These are phyloP conservation scores for Chromis chromis DNA, from an alignment of 2,797 vertebrate species.

Conservation along the genomic window DNA sequence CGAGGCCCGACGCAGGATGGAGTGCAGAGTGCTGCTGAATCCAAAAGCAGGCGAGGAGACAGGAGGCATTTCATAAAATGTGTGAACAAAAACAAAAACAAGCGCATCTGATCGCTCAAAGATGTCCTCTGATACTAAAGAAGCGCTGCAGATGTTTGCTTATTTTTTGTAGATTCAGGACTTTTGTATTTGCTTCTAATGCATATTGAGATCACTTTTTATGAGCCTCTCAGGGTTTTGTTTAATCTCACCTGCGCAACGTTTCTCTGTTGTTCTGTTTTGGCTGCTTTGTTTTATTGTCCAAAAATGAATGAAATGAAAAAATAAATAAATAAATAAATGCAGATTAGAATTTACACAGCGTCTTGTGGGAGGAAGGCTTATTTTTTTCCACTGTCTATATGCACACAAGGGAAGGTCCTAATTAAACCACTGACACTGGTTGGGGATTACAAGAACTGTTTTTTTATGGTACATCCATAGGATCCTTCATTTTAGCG, in stretches of 20 bases:
- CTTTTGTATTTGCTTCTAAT: no score
- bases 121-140: slow-evolving; percentile 10
- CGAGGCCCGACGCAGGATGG: background rate
- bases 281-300: no score
- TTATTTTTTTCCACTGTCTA: background rate
- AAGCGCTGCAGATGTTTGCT: background rate
- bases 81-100: slow-evolving; percentile 34
- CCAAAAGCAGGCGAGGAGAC: slow-evolving; percentile 31
- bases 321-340: no score
- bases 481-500: no score
- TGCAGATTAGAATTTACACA: background rate
- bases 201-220: no score
- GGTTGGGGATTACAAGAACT: background rate
- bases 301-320: no score
- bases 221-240: no score
- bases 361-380: background rate
- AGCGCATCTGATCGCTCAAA: slow-evolving; percentile 16
- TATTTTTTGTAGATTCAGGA: no score
- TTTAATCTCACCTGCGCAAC: no score
- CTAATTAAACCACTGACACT: background rate
- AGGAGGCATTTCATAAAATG: slow-evolving; percentile 26
- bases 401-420: background rate
- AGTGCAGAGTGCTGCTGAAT: slow-evolving; percentile 32
- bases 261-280: no score
- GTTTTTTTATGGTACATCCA: no score